Evolutionary conservation across 2,797 vertebrate species (phyloP), one percentile per base, ranked within the genome.

Genomic region (Neosilurus hyrtlii): DNA sequence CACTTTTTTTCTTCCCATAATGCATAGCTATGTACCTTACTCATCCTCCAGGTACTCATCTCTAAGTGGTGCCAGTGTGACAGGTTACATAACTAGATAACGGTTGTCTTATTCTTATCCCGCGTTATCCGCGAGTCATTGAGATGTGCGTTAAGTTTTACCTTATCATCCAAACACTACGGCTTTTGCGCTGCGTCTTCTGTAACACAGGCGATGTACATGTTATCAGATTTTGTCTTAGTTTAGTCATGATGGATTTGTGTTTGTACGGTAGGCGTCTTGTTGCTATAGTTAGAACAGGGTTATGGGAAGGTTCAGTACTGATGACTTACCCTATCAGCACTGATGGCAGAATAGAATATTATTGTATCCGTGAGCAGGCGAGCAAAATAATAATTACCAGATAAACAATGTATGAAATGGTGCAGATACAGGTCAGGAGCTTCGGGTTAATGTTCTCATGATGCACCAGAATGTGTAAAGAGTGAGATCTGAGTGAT

Each of bases 201-300:
- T 63, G 10, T 51, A 49, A 14, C 54, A 24, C 49, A n/a, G 22
- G 75, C 37, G 37, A 49, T 24, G 37, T 24, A 24, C 8, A 14
- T 0, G 20, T 62, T 43, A 61, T 49, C 22, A 61, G 9, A 61
- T 4, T 37, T 76, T 15, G 20, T 56, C 68, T 72, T 15, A 16
- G 43, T 1, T 12, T 61, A 43, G 56, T 62, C 24, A 4, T 76
- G 37, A 76, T 24, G 30, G 22, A 43, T 61, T 14, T 9, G 2
- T 43, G 75, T 77, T 77, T 77, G 62, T 62, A 18, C 4, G 0
- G 35, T 49, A 10, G 75, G 59, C 5, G 59, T 4, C 59, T 43
- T 63, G 57, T 63, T 63, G 37, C 59, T 78, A 63, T 63, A 63
- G 37, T 78, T 63, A 63, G 59, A 63, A 11, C 22, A 18, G 43